Evolutionary conservation across 1,140 invertebrate genomes (phyloP), one percentile per base, ranked within the genome.

Genomic region (Caerostris darwini): DNA sequence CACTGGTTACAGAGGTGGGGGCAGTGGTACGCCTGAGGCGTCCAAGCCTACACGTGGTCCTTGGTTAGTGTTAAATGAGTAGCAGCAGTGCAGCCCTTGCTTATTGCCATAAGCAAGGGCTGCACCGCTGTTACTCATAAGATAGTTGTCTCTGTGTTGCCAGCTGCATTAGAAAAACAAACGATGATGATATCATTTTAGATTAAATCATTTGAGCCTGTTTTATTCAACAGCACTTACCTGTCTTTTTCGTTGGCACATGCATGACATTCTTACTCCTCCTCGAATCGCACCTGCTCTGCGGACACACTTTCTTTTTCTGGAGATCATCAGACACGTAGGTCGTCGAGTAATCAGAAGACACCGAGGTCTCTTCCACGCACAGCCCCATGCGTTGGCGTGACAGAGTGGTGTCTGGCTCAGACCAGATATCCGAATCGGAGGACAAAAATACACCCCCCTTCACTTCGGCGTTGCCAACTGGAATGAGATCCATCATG

Each of bases 351-450:
- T 94, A 89, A 50, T 94, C 92, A 19, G 92, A 94, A 2, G 92
- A 94, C 34, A 19, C 5, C 0, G 67, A 34, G 3, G 92, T 94
- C 71, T 94, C 85, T 8, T 94, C 92, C 7, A 94, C 86, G 3
- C 81, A 34, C 7, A 94, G 59, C 2, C 93, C 93, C 93, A 94
- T 94, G 3, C 93, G 57, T 54, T 94, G 69, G 1, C 93, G 57
- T 5, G 93, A 94, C 19, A 94, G 34, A 2, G 93, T 90, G 3
- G 88, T 94, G 69, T 94, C 93, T 34, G 93, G 93, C 57, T 94
- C 93, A 12, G 93, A 94, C 93, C 93, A 94, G 10, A 94, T 94
- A n/a, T 94, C 93, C 6, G 93, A 94, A 54, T 94, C 93, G 3
- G 93, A 94, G 5, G 93, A 90, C 53, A 94, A 56, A 59, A 90